phyloP scores from a whole-genome alignment of 2,797 vertebrate genomes.

The Pogonophryne albipinna region DNA sequence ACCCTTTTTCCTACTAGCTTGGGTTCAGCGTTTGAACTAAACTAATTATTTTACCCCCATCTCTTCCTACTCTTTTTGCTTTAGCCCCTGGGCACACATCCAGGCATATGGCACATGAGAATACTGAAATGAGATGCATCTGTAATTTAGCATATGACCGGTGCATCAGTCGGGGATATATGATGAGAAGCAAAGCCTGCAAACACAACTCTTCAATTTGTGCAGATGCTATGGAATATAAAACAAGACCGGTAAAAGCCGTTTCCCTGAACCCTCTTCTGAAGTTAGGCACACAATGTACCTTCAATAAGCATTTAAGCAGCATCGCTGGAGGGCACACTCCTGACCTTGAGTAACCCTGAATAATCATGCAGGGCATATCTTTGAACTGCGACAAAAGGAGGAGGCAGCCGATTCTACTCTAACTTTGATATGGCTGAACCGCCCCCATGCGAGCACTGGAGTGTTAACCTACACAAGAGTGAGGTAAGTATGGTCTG shows the following conservation, averaged over 20 bases:
- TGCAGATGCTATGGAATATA: conserved; percentile 33
- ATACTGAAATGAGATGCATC: conserved; percentile 39
- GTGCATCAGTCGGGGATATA: conserved; percentile 21
- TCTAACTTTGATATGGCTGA: conserved; percentile 52
- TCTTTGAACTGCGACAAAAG: conserved; percentile 78
- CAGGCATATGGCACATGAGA: conserved; percentile 25
- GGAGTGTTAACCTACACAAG: conserved; percentile 41
- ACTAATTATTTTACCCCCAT: conserved; percentile 35
- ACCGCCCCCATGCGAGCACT: conserved; percentile 13
- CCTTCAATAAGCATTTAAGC: conserved; percentile 54
- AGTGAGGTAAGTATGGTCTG: conserved; percentile 45
- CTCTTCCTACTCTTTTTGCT: conserved; percentile 17
- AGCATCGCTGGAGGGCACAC: conserved; percentile 54
- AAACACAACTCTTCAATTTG: conserved; percentile 24
- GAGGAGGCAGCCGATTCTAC: conserved; percentile 56
- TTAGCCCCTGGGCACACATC: conserved; percentile 38
- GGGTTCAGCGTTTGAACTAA: conserved; percentile 42
- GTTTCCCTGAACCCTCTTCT: conserved; percentile 30
- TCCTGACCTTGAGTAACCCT: conserved; percentile 79
- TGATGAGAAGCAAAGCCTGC: conserved; percentile 26
- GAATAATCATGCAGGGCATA: conserved; percentile 66
- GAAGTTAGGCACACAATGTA: conserved; percentile 63
- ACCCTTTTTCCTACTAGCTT: conserved; percentile 28
- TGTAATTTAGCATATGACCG: conserved; percentile 27
- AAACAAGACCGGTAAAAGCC: conserved; percentile 35